Conservation (phyloP, 2,113 vertebrate genomes). For the Amblyopsis rosae region DNA sequence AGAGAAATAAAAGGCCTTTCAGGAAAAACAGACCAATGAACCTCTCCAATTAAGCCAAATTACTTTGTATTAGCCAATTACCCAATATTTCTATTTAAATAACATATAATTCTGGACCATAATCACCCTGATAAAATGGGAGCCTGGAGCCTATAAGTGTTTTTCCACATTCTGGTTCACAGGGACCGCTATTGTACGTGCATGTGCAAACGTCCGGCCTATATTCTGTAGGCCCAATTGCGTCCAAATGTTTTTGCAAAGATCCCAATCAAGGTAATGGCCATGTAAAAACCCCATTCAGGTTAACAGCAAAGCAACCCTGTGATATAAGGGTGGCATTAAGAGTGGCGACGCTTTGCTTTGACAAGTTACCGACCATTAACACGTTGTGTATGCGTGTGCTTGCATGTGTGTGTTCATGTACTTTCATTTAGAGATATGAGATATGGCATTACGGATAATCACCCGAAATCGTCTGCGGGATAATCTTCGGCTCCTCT, state of each 20-base stretch:
- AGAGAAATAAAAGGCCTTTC: neutral
- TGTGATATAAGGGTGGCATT: conserved; percentile 16
- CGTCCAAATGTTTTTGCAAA: conserved; percentile 43
- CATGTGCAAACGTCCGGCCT: conserved; percentile 21
- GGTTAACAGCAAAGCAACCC: conserved; percentile 6
- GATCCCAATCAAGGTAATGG: conserved; percentile 66
- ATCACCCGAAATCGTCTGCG: conserved; percentile 47
- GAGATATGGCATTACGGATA: conserved; percentile 35
- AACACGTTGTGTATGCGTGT: conserved; percentile 9
- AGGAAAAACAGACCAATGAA: conserved; percentile 8
- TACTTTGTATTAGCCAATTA: conserved; percentile 47
- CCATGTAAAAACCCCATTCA: conserved; percentile 46
- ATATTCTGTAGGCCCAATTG: conserved; percentile 42
- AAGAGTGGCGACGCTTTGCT: conserved; percentile 36
- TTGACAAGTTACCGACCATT: conserved; percentile 35
- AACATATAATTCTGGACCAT: conserved; percentile 32
- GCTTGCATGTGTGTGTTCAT: neutral
- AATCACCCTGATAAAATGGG: conserved; percentile 43
- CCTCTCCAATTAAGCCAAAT: conserved; percentile 33
- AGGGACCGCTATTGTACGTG: conserved; percentile 42
- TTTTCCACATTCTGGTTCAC: conserved; percentile 51
- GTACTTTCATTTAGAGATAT: conserved; percentile 22
- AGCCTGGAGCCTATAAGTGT: conserved; percentile 54
- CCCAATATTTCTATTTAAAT: conserved; percentile 56
- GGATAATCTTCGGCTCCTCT: conserved; percentile 45